Conservation (phyloP, 2,113 vertebrate genomes). For the Spea bombifrons region DNA sequence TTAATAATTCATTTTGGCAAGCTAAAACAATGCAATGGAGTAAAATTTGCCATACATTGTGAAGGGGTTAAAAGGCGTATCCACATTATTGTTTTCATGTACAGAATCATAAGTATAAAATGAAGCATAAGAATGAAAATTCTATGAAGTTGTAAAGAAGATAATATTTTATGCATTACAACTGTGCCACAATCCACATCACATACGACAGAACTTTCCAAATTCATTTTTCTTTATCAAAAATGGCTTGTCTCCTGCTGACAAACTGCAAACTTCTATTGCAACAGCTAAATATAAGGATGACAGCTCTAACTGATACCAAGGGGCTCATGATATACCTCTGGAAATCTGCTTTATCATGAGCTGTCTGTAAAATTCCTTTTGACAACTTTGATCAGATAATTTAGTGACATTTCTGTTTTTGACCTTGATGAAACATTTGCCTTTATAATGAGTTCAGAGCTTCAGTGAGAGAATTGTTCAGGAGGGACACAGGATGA, state of each 20-base stretch:
- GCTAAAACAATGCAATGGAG: too few species aligned
- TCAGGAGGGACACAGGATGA: not conserved
- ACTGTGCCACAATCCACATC: not conserved
- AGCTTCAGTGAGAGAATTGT: not conserved
- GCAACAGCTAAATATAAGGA: slow-evolving; percentile 17
- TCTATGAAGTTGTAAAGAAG: not conserved
- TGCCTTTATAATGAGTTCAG: slow-evolving; percentile 7
- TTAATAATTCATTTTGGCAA: too few species aligned
- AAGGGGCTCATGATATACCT: slow-evolving; percentile 10
- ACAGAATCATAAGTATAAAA: too few species aligned
- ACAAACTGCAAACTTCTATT: slow-evolving; percentile 22
- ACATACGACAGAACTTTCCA: not conserved
- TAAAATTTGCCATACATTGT: too few species aligned
- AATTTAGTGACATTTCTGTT: slow-evolving; percentile 13
- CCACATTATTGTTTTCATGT: too few species aligned
- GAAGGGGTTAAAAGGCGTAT: too few species aligned
- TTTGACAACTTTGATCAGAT: slow-evolving; percentile 18
- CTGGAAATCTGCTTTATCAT: slow-evolving; percentile 14
- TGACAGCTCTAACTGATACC: slow-evolving; percentile 17
- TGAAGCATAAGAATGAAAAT: too few species aligned
- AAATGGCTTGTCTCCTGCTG: not conserved
- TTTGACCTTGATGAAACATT: slow-evolving; percentile 27
- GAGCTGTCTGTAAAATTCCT: slow-evolving; percentile 9
- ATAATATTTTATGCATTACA: not conserved
- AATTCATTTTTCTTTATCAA: slow-evolving; percentile 27